Evolutionary conservation across 2,888 invertebrate species (phyloP), one percentile per base, ranked within the genome.

Genomic region (Tachina grossa): DNA sequence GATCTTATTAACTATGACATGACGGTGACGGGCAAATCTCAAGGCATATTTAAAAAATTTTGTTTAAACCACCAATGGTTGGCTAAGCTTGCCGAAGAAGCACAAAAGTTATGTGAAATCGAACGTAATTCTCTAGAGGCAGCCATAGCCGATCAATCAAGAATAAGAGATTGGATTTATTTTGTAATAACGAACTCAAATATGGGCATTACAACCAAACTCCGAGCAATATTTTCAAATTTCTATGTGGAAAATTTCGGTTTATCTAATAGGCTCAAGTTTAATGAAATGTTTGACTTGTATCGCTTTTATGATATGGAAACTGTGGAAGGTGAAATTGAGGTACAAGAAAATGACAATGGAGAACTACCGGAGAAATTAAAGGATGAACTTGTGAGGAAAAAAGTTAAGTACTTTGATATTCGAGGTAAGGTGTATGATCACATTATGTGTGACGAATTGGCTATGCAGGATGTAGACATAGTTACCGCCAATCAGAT

Each of bases 261-360:
- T 0, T 8, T 89, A 57, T 83, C 84, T 0, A 89, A 88, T 9
- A 10, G 55, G 9, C 16, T 57, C 9, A 43, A 86, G 0, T 76
- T 87, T 9, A 59, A 85, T 59, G 5, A 14, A 5, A 19, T 83
- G 1, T 89, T 89, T 9, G 91, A 91, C 69, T 88, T 89, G 39
- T 91, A 89, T 86, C 89, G 89, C 0, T 91, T 91, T 68, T 91
- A 91, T 71, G 91, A 91, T 49, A 81, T 90, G 45, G 88, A 89
- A 9, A 84, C 87, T 9, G 49, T 86, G 11, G 89, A 88, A 0
- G 22, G 81, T 14, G 87, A 87, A 53, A 75, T 80, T 1, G 79
- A 59, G 10, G 57, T 2, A 8, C 69, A 87, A 1, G 76, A 72
- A 22, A 16, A 51, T 14, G 41, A 43, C 10, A 9, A 4, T 9